Base-by-base conservation (phyloP, 2,797 vertebrate genomes). In the Poeciliopsis paucimaculata region DNA sequence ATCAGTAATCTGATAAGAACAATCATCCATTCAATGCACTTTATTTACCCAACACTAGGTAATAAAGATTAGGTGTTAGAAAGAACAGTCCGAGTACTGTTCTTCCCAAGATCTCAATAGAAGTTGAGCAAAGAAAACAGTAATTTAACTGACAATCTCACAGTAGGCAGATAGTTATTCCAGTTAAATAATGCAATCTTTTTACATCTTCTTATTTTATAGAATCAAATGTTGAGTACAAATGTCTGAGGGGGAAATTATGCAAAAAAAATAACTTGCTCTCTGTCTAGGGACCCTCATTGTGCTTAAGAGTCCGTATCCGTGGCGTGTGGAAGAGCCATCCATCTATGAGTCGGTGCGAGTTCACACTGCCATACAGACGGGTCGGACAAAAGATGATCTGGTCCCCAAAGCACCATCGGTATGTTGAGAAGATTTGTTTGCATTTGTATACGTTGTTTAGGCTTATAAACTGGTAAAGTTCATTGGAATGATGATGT, bases 291-390 rank as follows among this genome's bases (percentile, higher is more conserved):
- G 98, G 85, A 98, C 97, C 41, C 94, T 99, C 72, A 97, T 98
- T 15, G 95, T 98, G 10, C 83, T 99, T 62, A 98, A 95, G 91
- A 91, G 95, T 79, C 98, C 98, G 0, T 99, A 99, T 82, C 98
- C 98, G 0, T 94, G 95, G 75, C 77, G 88, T 3, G 98, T 99
- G 73, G 98, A 98, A 85, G 98, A 99, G 73, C 98, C 98, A 0
- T 97, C 97, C 82, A 99, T 99, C 91, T 99, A 99, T 3, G 98
- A 99, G 84, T 98, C 98, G 0, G 97, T 99, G 36, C 95, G 97
- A 26, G 98, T 99, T 76, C 98, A 99, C 94, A 98, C 98, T 0
- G 98, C 97, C 0, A 97, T 99, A 95, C 97, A 98, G 92, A 96
- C 97, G 0, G 98, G 97, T 45, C 96, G 95, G 71, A 97, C 97